These are phyloP conservation scores for Molossus molossus DNA, from an alignment of 2,797 vertebrate genomes.

Conservation along the genomic window DNA sequence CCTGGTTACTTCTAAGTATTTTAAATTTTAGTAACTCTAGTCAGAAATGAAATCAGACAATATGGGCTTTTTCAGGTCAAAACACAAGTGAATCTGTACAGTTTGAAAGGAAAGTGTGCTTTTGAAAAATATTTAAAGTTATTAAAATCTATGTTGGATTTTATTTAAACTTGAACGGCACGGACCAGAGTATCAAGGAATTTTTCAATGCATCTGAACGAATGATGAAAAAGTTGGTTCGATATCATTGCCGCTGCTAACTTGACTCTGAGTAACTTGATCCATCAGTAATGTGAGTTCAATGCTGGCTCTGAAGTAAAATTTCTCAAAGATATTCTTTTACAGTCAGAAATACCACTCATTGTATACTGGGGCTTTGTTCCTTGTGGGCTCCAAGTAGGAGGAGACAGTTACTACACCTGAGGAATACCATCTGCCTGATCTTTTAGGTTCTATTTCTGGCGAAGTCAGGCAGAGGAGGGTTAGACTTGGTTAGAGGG, in stretches of 20 bases:
- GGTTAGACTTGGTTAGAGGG: neutral
- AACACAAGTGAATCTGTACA: neutral
- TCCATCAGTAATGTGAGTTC: neutral
- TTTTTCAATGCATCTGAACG: neutral
- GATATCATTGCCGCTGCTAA: neutral
- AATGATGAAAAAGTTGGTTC: neutral
- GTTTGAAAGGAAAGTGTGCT: neutral
- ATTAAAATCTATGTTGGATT: neutral
- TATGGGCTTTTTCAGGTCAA: constrained; percentile 17
- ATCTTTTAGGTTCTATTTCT: neutral
- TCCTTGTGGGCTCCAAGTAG: neutral
- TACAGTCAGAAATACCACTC: neutral
- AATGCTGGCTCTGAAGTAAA: neutral
- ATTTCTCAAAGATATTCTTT: neutral
- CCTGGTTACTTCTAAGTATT: neutral
- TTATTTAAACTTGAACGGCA: constrained; percentile 2
- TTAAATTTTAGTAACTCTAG: constrained; percentile 17
- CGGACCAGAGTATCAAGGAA: neutral
- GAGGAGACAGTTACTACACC: neutral
- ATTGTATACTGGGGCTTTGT: neutral
- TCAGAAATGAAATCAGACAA: constrained; percentile 34
- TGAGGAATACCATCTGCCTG: neutral
- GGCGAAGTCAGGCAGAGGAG: neutral
- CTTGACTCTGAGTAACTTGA: neutral
- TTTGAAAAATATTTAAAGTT: neutral